Evolutionary conservation across 2,888 invertebrate species (phyloP).

Genomic region (Hanleya hanleyi): DNA sequence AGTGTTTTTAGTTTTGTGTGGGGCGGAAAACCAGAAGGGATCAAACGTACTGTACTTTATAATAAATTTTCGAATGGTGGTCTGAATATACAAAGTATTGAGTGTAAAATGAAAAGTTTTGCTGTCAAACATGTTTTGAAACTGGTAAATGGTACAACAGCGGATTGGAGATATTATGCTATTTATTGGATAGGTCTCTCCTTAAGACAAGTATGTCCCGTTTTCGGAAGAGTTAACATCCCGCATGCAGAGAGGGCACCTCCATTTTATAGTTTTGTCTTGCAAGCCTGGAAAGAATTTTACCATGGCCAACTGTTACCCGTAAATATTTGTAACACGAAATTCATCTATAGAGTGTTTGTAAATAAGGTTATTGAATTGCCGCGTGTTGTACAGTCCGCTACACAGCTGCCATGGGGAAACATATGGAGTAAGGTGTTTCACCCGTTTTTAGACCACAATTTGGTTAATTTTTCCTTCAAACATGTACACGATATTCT

Average conservation of each 20-base stretch:
- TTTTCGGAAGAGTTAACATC: background rate
- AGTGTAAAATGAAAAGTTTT: background rate
- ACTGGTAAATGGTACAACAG: background rate
- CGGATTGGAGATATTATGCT: constrained; percentile 10
- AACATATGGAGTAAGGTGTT: background rate
- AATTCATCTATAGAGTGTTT: background rate
- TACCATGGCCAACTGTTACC: background rate
- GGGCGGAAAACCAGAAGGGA: background rate
- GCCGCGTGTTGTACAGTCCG: background rate
- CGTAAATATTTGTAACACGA: background rate
- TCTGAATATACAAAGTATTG: background rate
- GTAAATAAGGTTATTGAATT: background rate
- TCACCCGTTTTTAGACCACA: background rate
- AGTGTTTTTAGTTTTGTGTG: background rate
- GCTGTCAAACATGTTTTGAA: background rate
- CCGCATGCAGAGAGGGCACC: background rate
- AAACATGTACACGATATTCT: background rate
- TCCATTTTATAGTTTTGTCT: background rate
- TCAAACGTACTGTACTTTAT: background rate
- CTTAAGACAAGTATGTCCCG: background rate
- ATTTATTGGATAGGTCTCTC: constrained; percentile 4
- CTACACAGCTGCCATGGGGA: background rate
- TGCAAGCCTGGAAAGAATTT: background rate
- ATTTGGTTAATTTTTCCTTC: background rate
- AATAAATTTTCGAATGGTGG: background rate